Conservation (phyloP, 2,113 vertebrate genomes). For the Nerophis lumbriciformis region DNA sequence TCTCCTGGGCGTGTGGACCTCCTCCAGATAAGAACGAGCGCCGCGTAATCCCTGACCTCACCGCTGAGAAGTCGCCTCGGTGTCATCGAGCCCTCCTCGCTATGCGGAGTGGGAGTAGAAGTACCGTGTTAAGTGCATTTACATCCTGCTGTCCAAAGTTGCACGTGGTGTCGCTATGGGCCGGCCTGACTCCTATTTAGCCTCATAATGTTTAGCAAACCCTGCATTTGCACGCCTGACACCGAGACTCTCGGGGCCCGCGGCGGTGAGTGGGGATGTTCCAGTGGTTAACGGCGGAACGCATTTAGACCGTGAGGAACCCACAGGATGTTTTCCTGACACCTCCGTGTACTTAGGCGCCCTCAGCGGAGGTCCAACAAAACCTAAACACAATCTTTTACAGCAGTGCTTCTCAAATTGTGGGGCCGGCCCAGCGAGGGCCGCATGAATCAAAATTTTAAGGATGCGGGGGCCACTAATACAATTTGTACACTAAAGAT, state of each 20-base stretch:
- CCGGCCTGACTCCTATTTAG: constrained; percentile 8
- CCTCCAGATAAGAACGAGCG: constrained; percentile 21
- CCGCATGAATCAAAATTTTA: too few relatives aligned
- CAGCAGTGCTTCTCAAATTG: too few relatives aligned
- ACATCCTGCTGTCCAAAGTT: too few relatives aligned
- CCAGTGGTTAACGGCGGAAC: constrained; percentile 2
- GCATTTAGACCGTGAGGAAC: background rate
- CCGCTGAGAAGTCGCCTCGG: background rate
- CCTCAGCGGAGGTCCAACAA: too few relatives aligned
- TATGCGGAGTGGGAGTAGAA: constrained; percentile 6
- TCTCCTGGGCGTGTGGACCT: constrained; percentile 11
- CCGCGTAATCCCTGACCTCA: constrained; percentile 22
- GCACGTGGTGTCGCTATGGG: background rate
- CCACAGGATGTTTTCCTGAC: background rate
- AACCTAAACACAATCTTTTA: too few relatives aligned
- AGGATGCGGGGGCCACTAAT: too few relatives aligned
- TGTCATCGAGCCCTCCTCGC: too few relatives aligned
- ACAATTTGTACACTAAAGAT: too few relatives aligned
- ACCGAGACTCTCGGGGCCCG: background rate
- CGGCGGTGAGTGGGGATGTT: background rate
- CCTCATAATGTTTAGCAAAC: background rate
- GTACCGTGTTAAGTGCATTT: constrained; percentile 4
- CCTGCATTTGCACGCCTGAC: background rate
- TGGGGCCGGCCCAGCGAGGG: too few relatives aligned
- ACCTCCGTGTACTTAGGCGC: too few relatives aligned